Evolutionary conservation across 2,797 vertebrate species (phyloP).

Genomic region (Cynopterus sphinx): DNA sequence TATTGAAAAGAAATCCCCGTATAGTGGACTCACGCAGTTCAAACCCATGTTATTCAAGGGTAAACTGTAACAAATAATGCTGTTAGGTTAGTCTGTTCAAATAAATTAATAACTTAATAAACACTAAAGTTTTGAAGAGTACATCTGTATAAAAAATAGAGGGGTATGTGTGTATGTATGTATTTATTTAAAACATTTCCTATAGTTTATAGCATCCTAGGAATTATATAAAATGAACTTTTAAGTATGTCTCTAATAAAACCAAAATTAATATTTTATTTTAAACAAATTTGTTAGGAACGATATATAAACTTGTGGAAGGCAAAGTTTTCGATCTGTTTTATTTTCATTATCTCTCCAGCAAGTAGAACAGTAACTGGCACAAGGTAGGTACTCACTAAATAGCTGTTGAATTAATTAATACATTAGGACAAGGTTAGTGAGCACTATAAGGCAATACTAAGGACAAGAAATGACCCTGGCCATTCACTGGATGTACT

Average conservation of each 20-base stretch:
- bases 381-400: background rate
- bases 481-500: background rate
- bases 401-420: background rate
- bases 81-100: background rate
- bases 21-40: background rate
- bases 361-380: background rate
- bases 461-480: background rate
- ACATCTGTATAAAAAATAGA: background rate
- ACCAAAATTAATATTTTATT: background rate
- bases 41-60: background rate
- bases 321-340: background rate
- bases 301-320: background rate
- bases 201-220: background rate
- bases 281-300: constrained; percentile 13
- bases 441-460: background rate
- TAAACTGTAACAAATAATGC: background rate
- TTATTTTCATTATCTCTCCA: background rate
- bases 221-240: background rate
- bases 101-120: constrained; percentile 9
- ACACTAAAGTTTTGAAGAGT: background rate
- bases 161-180: background rate
- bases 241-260: background rate
- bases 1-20: background rate
- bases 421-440: background rate
- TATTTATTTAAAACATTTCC: background rate